These are phyloP conservation scores for Sesamia nonagrioides DNA, from an alignment of 1,140 invertebrate genomes.

Conservation along the genomic window DNA sequence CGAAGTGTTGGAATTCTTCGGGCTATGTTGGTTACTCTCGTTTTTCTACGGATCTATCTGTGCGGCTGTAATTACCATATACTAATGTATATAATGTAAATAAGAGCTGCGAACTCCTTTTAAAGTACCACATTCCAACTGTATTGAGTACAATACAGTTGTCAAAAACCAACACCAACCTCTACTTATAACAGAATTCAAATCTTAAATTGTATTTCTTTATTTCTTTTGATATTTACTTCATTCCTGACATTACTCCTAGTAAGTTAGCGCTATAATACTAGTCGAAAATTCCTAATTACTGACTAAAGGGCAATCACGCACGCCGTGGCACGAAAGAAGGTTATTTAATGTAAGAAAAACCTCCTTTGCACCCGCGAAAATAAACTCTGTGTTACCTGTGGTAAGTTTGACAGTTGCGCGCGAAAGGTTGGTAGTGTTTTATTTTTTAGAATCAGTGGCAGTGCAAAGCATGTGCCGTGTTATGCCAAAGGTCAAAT, in stretches of 20 bases:
- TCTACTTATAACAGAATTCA: neutral
- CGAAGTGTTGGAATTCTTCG: no score
- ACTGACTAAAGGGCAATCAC: conserved; percentile 61
- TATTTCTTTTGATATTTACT: conserved; percentile 48
- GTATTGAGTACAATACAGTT: neutral
- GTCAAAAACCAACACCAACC: neutral
- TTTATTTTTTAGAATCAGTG: conserved; percentile 45
- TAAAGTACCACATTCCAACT: neutral
- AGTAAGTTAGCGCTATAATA: conserved; percentile 32
- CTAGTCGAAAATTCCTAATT: conserved; percentile 59
- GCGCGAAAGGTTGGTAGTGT: conserved; percentile 34
- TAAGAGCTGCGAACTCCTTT: no score
- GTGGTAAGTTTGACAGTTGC: conserved; percentile 44
- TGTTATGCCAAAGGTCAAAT: conserved; percentile 71
- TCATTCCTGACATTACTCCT: conserved; percentile 21
- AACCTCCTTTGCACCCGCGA: conserved; percentile 33
- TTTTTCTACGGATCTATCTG: no score
- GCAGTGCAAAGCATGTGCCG: conserved; percentile 53
- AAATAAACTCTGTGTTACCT: conserved; percentile 34
- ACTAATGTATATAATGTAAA: no score
- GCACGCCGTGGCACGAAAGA: conserved; percentile 45
- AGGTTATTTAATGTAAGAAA: conserved; percentile 44
- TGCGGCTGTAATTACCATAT: no score
- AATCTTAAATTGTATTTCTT: conserved; percentile 34
- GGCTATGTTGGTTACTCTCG: no score